A percentile compares a stretch with the other conserved stretches of the same genome.
Conservation (phyloP, 2,113 vertebrate species). For the Chionomys nivalis region DNA sequence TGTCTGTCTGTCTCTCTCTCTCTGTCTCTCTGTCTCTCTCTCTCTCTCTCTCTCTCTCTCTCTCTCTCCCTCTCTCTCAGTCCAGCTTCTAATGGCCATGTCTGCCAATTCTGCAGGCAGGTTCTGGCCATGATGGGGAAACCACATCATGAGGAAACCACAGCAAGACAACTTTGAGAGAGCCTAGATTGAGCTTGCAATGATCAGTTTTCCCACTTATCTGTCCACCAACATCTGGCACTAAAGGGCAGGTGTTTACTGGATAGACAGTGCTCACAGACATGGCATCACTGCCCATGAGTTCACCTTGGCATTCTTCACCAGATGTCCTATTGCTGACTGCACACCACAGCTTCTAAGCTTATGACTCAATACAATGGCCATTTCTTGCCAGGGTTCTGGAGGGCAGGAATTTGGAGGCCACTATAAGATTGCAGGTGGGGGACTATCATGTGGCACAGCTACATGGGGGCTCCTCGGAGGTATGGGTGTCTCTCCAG, state of each 20-base stretch:
- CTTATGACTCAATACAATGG: fast-evolving
- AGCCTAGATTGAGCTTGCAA: background rate
- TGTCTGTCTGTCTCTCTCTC: no score
- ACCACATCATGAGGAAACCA: background rate
- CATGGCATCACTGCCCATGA: background rate
- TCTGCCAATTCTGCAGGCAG: background rate
- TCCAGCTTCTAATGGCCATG: background rate
- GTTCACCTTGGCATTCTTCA: background rate
- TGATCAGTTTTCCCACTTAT: background rate
- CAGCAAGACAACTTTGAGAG: fast-evolving
- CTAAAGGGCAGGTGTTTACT: background rate
- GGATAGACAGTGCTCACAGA: background rate
- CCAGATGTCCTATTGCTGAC: fast-evolving
- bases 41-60: no score
- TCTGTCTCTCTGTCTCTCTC: no score
- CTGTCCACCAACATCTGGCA: background rate
- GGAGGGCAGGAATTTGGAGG: background rate
- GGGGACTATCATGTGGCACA: no score
- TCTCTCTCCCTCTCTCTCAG: background rate
- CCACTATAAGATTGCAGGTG: background rate
- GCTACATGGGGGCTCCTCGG: background rate
- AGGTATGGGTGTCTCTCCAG: fast-evolving
- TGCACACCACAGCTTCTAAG: no score
- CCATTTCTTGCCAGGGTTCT: fast-evolving
- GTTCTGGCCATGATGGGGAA: background rate